Conservation (phyloP, 92 coral and sea anemone genomes). For the Zoanthus solanderi region DNA sequence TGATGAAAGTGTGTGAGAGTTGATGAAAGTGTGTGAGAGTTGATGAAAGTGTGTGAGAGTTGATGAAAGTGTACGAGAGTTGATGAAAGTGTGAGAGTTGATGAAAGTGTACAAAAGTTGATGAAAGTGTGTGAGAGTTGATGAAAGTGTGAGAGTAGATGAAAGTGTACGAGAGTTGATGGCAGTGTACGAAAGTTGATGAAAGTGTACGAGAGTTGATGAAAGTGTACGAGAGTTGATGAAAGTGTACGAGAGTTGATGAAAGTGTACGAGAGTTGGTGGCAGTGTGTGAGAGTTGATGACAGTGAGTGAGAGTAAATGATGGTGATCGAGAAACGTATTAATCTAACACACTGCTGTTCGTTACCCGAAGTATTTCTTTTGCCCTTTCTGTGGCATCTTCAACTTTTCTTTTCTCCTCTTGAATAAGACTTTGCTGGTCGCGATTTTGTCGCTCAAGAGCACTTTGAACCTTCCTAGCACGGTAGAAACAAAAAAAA, state of each 20-base stretch:
- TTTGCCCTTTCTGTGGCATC: slow-evolving; percentile 91
- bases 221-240: background rate
- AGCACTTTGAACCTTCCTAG: slow-evolving; percentile 87
- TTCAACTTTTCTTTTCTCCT: slow-evolving; percentile 81
- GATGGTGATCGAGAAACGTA: background rate
- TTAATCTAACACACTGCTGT: no score
- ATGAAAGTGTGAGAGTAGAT: background rate
- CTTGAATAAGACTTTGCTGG: slow-evolving; percentile 76
- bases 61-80: background rate
- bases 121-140: background rate
- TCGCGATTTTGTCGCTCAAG: slow-evolving; percentile 87
- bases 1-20: background rate
- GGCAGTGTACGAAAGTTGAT: background rate
- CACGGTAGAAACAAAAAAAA: no score
- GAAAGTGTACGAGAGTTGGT: background rate
- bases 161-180: background rate
- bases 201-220: background rate
- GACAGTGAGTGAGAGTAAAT: background rate
- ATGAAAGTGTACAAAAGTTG: background rate
- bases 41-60: background rate
- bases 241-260: background rate
- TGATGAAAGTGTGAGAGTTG: background rate
- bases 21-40: background rate
- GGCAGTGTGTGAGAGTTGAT: background rate
- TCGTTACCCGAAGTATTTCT: slow-evolving; percentile 81